Conservation (phyloP, 2,888 invertebrate species). For the Chaetogeoica ovagalla region DNA sequence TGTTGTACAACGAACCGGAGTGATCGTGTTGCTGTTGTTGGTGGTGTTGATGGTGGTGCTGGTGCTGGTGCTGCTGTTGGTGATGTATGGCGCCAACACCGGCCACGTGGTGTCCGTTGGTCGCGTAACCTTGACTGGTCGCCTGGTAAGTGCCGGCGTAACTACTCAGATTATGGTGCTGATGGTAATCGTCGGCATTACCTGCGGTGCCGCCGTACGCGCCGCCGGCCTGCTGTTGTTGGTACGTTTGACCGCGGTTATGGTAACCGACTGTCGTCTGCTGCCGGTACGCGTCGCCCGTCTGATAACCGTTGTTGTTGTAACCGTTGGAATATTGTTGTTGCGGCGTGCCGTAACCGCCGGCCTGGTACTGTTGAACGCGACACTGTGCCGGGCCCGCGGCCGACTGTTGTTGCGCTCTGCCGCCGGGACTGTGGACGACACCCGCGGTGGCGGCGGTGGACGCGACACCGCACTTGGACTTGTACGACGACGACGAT, state of each 20-base stretch:
- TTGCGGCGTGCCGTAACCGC: conserved; percentile 7
- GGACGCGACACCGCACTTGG: conserved; percentile 56
- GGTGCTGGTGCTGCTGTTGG: conserved; percentile 33
- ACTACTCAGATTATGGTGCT: conserved; percentile 30
- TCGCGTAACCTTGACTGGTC: conserved; percentile 26
- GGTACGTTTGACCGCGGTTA: conserved; percentile 55
- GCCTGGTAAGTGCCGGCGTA: conserved; percentile 41
- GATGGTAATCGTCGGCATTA: not conserved
- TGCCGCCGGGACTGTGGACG: conserved; percentile 56
- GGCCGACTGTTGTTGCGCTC: conserved; percentile 57
- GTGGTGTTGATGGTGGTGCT: conserved; percentile 30
- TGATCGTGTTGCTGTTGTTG: conserved; percentile 27
- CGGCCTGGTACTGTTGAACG: conserved; percentile 34
- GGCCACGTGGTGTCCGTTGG: conserved; percentile 10
- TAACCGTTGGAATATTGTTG: conserved; percentile 52
- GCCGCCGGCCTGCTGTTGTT: conserved; percentile 56
- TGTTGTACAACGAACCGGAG: conserved; percentile 45
- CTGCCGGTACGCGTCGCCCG: conserved; percentile 55
- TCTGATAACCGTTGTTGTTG: conserved; percentile 55
- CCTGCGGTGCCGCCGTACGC: conserved; percentile 57
- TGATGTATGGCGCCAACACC: not conserved
- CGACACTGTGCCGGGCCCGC: conserved; percentile 43
- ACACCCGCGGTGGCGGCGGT: conserved; percentile 55
- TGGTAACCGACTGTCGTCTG: conserved; percentile 58
- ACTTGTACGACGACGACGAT: conserved; percentile 26